A percentile compares a stretch with the other conserved stretches of the same genome.
phyloP scores from a whole-genome alignment of 2,113 vertebrate genomes.

The Syngnathus scovelli region DNA sequence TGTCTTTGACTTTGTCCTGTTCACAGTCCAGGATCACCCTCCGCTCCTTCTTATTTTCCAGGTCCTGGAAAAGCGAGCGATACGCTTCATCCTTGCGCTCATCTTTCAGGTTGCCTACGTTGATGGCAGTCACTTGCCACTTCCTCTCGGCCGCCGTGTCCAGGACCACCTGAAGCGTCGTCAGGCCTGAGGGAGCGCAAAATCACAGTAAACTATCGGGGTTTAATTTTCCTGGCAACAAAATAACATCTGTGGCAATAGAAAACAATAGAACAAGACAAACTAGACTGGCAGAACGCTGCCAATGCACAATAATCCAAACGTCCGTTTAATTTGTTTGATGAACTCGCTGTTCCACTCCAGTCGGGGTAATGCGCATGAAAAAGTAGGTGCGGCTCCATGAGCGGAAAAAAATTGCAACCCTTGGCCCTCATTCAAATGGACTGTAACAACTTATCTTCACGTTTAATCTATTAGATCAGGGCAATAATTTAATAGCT shows the following conservation, averaged over 20 bases:
- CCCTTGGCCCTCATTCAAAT: neutral
- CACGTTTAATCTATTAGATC: neutral
- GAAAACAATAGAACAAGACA: neutral
- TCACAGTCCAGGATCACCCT: constrained; percentile 97
- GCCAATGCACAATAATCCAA: no score
- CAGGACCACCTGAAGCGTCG: constrained; percentile 92
- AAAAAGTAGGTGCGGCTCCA: neutral
- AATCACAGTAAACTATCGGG: neutral
- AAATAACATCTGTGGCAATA: neutral
- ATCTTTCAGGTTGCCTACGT: constrained; percentile 97
- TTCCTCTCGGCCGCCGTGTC: constrained; percentile 96
- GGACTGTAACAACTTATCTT: neutral
- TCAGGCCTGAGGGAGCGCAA: constrained; percentile 74
- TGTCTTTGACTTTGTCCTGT: constrained; percentile 98
- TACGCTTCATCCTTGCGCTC: constrained; percentile 98
- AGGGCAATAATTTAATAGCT: neutral
- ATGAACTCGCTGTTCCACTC: no score
- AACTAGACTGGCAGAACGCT: no score
- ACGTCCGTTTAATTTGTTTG: no score
- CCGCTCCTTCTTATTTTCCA: constrained; percentile 95
- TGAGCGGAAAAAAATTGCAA: neutral
- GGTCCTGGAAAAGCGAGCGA: constrained; percentile 92
- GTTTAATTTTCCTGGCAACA: neutral
- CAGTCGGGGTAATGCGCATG: no score
- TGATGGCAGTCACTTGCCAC: constrained; percentile 98